Percentiles rank a stretch among this genome's conserved stretches.
Evolutionary conservation across 2,797 vertebrate genomes (phyloP).

Genomic region (Mustela erminea): DNA sequence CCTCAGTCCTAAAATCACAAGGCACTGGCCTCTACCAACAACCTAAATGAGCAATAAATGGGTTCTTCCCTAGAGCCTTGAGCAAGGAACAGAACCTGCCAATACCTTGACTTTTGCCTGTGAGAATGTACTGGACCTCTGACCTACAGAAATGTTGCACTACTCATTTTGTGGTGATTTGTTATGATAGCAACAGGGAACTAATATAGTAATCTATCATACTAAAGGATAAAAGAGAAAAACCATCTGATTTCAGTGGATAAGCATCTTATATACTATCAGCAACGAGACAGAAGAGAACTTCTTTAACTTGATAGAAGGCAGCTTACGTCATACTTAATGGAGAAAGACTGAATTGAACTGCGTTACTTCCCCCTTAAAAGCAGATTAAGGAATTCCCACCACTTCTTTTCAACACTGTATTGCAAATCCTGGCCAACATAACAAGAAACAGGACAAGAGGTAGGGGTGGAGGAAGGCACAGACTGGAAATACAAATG

Average conservation of each 20-base stretch:
- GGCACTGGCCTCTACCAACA: neutral
- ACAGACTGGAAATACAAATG: neutral
- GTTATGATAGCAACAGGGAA: neutral
- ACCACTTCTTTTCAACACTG: neutral
- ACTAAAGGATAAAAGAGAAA: neutral
- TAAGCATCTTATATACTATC: neutral
- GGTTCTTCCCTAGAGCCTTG: neutral
- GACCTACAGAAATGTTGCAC: neutral
- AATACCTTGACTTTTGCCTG: neutral
- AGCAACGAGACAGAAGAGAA: neutral
- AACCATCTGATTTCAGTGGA: neutral
- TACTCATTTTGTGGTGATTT: neutral
- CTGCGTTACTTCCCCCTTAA: neutral
- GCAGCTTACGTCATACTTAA: neutral
- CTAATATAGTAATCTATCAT: neutral
- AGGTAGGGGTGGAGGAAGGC: neutral
- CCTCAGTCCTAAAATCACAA: neutral
- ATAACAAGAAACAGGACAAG: neutral
- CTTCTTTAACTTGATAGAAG: neutral
- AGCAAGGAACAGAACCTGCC: neutral
- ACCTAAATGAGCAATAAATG: neutral
- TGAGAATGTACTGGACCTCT: neutral
- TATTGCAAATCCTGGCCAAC: neutral
- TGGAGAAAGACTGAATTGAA: neutral
- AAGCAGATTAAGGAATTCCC: neutral